Percentiles rank a stretch among this genome's conserved stretches.
Conservation (phyloP, 2,888 invertebrate species). For the Polylopha cassiicola region DNA sequence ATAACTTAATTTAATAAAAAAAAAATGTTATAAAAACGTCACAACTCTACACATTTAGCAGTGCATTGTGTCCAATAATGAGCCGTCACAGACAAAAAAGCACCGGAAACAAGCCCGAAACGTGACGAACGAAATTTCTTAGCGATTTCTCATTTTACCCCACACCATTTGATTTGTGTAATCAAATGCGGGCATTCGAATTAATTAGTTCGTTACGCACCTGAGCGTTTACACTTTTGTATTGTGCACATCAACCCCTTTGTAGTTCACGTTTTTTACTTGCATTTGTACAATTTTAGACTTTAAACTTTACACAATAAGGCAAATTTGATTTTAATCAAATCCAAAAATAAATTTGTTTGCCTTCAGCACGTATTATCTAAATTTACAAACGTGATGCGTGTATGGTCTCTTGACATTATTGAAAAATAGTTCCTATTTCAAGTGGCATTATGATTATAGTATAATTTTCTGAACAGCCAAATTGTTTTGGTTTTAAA, state of each 20-base stretch:
- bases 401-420: too few relatives aligned
- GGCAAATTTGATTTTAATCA: too few relatives aligned
- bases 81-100: constrained; percentile 59
- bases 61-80: constrained; percentile 44
- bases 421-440: too few relatives aligned
- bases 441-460: too few relatives aligned
- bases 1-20: constrained; percentile 14
- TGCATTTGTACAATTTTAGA: background rate
- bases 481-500: constrained; percentile 10
- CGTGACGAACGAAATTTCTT: constrained; percentile 76
- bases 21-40: too few relatives aligned
- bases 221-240: constrained; percentile 64
- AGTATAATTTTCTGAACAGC: too few relatives aligned
- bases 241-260: constrained; percentile 36
- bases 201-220: constrained; percentile 76
- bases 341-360: too few relatives aligned
- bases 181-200: constrained; percentile 75
- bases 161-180: constrained; percentile 74
- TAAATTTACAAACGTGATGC: too few relatives aligned
- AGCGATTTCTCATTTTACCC: constrained; percentile 75
- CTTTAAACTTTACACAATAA: background rate
- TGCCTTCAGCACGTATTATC: too few relatives aligned
- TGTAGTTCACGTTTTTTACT: constrained; percentile 1
- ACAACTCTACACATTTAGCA: constrained; percentile 27
- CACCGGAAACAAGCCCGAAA: constrained; percentile 64